Conservation (phyloP, 2,113 vertebrate genomes). For the Clarias batrachus region DNA sequence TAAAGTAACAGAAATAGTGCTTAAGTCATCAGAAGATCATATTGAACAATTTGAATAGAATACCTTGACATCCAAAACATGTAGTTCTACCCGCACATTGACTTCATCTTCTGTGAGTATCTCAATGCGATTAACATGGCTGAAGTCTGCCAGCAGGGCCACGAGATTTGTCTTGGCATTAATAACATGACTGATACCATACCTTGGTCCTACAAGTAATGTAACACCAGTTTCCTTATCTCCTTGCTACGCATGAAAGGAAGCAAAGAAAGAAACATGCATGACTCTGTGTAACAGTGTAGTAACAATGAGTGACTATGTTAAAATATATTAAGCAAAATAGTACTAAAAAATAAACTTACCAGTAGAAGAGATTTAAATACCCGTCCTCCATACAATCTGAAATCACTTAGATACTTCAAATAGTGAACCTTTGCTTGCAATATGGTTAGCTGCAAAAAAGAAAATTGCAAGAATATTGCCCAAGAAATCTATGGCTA, state of each 20-base stretch:
- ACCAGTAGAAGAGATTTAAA: slow-evolving; percentile 93
- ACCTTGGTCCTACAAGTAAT: slow-evolving; percentile 88
- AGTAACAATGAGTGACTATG: not conserved
- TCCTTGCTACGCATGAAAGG: slow-evolving; percentile 76
- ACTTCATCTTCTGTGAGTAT: slow-evolving; percentile 93
- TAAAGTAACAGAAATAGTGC: not conserved
- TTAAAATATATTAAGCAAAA: not conserved
- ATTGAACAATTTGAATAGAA: not conserved
- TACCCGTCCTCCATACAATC: slow-evolving; percentile 90
- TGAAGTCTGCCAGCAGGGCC: slow-evolving; percentile 94
- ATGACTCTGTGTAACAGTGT: not conserved
- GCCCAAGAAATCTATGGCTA: not conserved
- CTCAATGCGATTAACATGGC: slow-evolving; percentile 95
- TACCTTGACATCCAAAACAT: slow-evolving; percentile 93
- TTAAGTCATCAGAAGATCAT: slow-evolving; percentile 1
- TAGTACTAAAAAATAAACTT: slow-evolving; percentile 55
- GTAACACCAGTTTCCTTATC: slow-evolving; percentile 92
- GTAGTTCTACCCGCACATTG: slow-evolving; percentile 88
- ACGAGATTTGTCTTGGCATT: slow-evolving; percentile 94
- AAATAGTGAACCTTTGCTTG: slow-evolving; percentile 98
- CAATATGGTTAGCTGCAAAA: slow-evolving; percentile 84
- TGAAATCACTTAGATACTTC: slow-evolving; percentile 93
- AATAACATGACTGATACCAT: slow-evolving; percentile 95
- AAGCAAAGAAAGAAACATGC: not conserved
- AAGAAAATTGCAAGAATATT: slow-evolving; percentile 39